Base-by-base conservation (phyloP, 2,888 invertebrate species). In the Pteria penguin region DNA sequence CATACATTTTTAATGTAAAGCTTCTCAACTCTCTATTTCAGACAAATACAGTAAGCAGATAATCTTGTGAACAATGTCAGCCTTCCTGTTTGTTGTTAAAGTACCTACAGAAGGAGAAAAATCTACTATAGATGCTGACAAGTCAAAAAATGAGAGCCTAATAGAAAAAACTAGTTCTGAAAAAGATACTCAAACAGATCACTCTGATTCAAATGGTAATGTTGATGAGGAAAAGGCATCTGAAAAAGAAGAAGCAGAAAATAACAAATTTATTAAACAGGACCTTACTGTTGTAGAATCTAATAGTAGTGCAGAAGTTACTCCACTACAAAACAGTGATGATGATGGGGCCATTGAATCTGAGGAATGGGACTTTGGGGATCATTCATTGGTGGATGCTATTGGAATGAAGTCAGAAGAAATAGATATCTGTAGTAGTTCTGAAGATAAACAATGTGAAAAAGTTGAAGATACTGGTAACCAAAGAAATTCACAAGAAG, bases 301-400 rank as follows among this genome's bases (percentile, higher is more conserved):
- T n/a, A n/a, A n/a, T n/a, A n/a, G n/a, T n/a, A 27, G 2, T 66
- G 52, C 24, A 66, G 52, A 4, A 54, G 54, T 31, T 14, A 52
- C 4, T 54, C 66, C 29, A 66, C 66, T 27, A 18, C 31, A 31
- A 1, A 54, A 54, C 54, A 66, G 66, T 52, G 29, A 66, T 57
- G 11, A 57, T 26, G 27, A 52, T n/a, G 52, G 2, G 18, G 4
- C 2, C 22, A n/a, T 52, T 1, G 4, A n/a, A n/a, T 18, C 18
- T 52, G 52, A 2, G 18, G 52, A 4, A 52, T 52, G 52, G 52
- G 52, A 52, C 52, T 52, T 52, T 1, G 4, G 2, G 22, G 52
- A 52, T 52, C n/a, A 52, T 18, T n/a, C 52, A 52, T 2, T 18
- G 52, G 52, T n/a, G 22, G 52, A 2, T n/a, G 22, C 52, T 52